A percentile compares a stretch with the other conserved stretches of the same genome.
These are phyloP conservation scores for Nematopogon swammerdamellus DNA, from an alignment of 2,888 invertebrate species.

Conservation along the genomic window DNA sequence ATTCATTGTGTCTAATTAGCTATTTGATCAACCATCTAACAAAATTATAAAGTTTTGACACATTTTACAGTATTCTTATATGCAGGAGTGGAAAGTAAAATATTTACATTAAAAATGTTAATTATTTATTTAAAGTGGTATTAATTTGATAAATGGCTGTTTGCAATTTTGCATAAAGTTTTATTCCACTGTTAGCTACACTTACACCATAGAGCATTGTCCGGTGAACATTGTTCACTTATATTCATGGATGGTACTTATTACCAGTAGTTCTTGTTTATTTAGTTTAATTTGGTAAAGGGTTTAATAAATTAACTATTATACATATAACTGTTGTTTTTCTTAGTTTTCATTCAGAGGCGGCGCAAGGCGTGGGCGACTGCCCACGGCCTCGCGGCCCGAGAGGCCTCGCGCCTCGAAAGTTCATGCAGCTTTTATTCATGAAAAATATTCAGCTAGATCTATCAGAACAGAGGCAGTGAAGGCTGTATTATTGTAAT, in stretches of 20 bases:
- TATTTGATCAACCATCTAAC: background rate
- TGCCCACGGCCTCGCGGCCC: too few species aligned
- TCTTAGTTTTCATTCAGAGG: background rate
- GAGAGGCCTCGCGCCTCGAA: too few species aligned
- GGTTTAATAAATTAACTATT: slow-evolving; percentile 52
- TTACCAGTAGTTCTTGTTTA: slow-evolving; percentile 52
- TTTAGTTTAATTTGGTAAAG: slow-evolving; percentile 57
- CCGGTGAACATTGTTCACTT: slow-evolving; percentile 18
- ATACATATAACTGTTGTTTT: background rate
- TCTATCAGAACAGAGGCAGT: too few species aligned
- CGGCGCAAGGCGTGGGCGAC: too few species aligned
- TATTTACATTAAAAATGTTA: slow-evolving; percentile 16
- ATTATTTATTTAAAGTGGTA: slow-evolving; percentile 21
- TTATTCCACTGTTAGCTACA: background rate
- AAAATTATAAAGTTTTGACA: background rate
- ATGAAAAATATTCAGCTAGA: too few species aligned
- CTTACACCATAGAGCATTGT: background rate
- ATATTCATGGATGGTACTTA: slow-evolving; percentile 44
- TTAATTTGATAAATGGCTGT: background rate
- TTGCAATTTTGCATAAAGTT: background rate
- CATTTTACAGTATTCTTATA: slow-evolving; percentile 6
- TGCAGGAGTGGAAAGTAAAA: slow-evolving; percentile 6
- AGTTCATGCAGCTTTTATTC: too few species aligned
- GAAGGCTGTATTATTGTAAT: too few species aligned
- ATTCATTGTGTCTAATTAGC: background rate